Evolutionary conservation across 2,888 invertebrate species (phyloP).

Genomic region (Eumerus sabulonum): DNA sequence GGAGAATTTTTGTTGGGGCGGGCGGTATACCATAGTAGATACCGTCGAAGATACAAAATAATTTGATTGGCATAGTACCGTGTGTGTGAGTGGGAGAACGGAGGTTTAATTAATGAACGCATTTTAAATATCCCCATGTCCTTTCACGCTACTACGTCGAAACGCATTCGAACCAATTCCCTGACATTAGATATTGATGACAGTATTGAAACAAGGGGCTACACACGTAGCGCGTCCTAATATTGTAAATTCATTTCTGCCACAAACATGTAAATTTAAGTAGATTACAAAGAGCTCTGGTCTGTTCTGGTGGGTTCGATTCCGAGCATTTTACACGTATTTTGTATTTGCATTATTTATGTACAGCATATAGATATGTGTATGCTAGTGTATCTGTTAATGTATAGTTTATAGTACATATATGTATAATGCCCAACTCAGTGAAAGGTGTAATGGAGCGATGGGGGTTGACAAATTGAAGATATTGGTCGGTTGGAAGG

Average conservation of each 20-base stretch:
- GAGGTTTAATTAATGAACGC: conserved; percentile 47
- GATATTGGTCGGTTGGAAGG: too few relatives aligned
- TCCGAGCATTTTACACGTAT: too few relatives aligned
- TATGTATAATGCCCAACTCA: too few relatives aligned
- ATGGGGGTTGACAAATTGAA: too few relatives aligned
- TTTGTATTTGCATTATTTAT: too few relatives aligned
- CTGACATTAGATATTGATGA: conserved; percentile 49
- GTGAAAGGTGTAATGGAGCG: too few relatives aligned
- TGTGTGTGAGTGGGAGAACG: too few relatives aligned
- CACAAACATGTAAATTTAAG: conserved; percentile 27
- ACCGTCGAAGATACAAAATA: conserved; percentile 13
- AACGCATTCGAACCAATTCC: not conserved
- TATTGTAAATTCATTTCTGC: conserved; percentile 21
- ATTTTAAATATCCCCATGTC: conserved; percentile 41
- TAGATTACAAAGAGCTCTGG: not conserved
- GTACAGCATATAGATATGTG: too few relatives aligned
- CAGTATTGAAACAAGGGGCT: conserved; percentile 18
- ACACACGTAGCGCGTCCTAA: conserved; percentile 6
- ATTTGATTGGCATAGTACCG: conserved; percentile 34
- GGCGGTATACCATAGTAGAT: too few relatives aligned
- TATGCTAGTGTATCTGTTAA: too few relatives aligned
- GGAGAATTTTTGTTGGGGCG: not conserved
- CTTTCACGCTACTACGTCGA: not conserved
- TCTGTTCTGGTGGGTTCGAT: too few relatives aligned
- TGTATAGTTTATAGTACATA: too few relatives aligned